Base-by-base conservation (phyloP, 1,140 invertebrate species). In the Chrysomallon squamiferum region DNA sequence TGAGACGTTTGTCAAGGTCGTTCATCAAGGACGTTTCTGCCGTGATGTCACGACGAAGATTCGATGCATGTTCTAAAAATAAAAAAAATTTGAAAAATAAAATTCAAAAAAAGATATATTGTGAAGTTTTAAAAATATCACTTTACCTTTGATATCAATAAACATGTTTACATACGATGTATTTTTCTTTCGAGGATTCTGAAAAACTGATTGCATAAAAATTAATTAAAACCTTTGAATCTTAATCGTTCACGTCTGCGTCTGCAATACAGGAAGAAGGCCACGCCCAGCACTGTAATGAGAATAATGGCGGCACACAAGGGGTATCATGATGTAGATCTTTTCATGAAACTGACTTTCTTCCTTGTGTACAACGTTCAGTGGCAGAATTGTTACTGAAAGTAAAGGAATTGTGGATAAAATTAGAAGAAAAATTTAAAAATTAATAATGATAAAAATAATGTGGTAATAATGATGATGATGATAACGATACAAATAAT, bases 291-390 rank as follows among this genome's bases (percentile, higher is more conserved):
- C 80, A 96, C 93, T 86, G 96, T 93, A 86, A 96, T 92, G 11
- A 76, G 49, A 75, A 96, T 90, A 65, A 95, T 88, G 68, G 94
- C 93, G 65, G 93, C 93, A 77, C 93, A 92, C 71, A 96, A 92
- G n/a, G n/a, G 95, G 95, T 72, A 97, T 93, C 86, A 96, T 93
- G 78, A 97, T 90, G 88, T 96, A 95, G 75, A 95, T 89, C 86
- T 96, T 95, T 67, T 91, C 88, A 78, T 90, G 90, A 68, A 92
- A 89, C n/a, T 89, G 77, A 63, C 78, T 80, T 75, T 90, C 90
- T 74, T 91, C 87, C 79, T 93, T 90, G 75, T 89, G 91, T 72
- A 93, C 88, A 84, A 95, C 92, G 84, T 92, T 91, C 82, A 93
- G 91, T 83, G 94, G 94, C 85, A 93, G 93, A 87, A 96, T 93